A percentile compares a stretch with the other conserved stretches of the same genome.
phyloP scores from a whole-genome alignment of 2,888 invertebrate genomes.

The Bombylius discolor region DNA sequence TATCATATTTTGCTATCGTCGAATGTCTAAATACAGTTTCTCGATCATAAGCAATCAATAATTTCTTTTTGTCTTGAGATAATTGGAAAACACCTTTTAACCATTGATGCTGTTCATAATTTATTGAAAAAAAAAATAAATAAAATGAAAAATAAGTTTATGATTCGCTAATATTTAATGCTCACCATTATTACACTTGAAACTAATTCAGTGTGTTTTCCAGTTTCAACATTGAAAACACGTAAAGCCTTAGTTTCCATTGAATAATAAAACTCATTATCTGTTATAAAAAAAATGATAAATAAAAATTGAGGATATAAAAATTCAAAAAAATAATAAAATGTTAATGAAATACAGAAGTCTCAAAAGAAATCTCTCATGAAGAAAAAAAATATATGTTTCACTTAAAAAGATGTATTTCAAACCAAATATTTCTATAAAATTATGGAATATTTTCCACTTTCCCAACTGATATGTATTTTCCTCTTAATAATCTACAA shows the following conservation, averaged over 20 bases:
- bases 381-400: too few relatives aligned
- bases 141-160: too few relatives aligned
- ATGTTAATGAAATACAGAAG: too few relatives aligned
- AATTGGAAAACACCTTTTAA: slow-evolving; percentile 24
- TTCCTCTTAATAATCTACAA: too few relatives aligned
- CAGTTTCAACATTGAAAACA: background rate
- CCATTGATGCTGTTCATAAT: background rate
- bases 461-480: too few relatives aligned
- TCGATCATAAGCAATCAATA: slow-evolving; percentile 27
- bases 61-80: slow-evolving; percentile 29
- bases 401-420: too few relatives aligned
- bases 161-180: too few relatives aligned
- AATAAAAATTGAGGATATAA: background rate
- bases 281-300: background rate
- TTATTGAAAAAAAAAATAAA: too few relatives aligned
- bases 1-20: slow-evolving; percentile 45
- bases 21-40: slow-evolving; percentile 48
- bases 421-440: too few relatives aligned
- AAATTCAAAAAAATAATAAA: slow-evolving; percentile 1
- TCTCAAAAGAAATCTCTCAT: too few relatives aligned
- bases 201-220: background rate
- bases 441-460: too few relatives aligned
- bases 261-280: background rate
- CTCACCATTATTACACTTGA: background rate
- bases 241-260: background rate